These are phyloP conservation scores for Callorhinus ursinus DNA, from an alignment of 2,113 vertebrate genomes.

Conservation along the genomic window DNA sequence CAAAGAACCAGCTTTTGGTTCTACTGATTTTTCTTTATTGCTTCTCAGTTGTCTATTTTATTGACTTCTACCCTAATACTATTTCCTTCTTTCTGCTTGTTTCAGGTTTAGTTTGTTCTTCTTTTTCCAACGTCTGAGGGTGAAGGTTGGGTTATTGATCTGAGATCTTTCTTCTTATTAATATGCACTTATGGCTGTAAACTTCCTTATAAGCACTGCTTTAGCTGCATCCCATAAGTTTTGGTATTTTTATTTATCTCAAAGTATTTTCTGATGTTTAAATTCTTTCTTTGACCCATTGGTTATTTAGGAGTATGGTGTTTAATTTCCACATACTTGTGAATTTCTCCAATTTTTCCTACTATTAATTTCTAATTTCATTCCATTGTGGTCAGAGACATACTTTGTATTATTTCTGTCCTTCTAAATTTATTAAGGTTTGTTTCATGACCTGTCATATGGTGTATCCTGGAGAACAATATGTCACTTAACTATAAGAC, in stretches of 20 bases:
- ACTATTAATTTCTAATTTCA: slow-evolving; percentile 11
- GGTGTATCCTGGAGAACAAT: background rate
- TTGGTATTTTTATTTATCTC: slow-evolving; percentile 33
- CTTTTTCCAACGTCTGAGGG: background rate
- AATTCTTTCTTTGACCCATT: slow-evolving; percentile 6
- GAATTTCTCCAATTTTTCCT: background rate
- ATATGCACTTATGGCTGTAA: background rate
- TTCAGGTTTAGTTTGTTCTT: slow-evolving; percentile 15
- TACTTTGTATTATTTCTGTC: background rate
- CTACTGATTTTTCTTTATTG: background rate
- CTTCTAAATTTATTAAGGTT: slow-evolving; percentile 8
- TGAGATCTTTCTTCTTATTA: background rate
- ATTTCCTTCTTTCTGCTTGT: background rate
- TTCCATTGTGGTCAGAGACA: background rate
- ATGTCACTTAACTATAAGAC: background rate
- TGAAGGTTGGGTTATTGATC: background rate
- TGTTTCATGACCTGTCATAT: background rate
- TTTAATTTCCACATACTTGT: slow-evolving; percentile 31
- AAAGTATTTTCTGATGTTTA: slow-evolving; percentile 51
- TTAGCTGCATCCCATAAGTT: background rate
- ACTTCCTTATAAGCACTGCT: background rate
- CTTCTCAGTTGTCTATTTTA: background rate
- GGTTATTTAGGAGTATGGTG: background rate
- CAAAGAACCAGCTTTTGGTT: slow-evolving; percentile 12
- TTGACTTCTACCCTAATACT: slow-evolving; percentile 4